Conservation (phyloP, 2,113 vertebrate species). For the Zosterops pallidus region DNA sequence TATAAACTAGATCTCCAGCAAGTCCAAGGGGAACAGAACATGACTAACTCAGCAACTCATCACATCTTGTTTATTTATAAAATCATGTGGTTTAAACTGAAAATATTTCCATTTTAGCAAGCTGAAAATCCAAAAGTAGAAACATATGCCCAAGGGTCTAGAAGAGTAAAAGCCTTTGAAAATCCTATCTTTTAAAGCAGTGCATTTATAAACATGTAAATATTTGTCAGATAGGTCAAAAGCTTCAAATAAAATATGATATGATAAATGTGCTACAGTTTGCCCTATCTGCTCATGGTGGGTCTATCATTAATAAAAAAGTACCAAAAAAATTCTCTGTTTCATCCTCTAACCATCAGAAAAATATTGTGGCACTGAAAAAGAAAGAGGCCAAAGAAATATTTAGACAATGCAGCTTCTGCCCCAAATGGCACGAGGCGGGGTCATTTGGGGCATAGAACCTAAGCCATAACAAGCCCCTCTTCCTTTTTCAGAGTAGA, state of each 20-base stretch:
- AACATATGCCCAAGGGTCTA: not conserved
- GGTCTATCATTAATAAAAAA: not conserved
- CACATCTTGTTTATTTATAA: constrained; percentile 17
- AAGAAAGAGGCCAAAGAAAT: not conserved
- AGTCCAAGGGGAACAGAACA: not conserved
- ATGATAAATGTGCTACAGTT: not conserved
- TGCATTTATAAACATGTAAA: not conserved
- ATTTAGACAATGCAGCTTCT: not conserved
- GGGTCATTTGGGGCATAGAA: accelerated
- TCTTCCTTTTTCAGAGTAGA: not conserved
- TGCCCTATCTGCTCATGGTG: not conserved
- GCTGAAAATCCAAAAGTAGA: not conserved
- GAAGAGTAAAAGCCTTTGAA: not conserved
- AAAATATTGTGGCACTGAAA: not conserved
- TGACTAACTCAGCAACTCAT: not conserved
- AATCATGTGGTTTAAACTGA: not conserved
- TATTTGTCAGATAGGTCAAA: not conserved
- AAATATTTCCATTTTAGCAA: not conserved
- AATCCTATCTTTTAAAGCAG: not conserved
- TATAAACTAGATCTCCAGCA: not conserved
- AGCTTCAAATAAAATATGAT: not conserved
- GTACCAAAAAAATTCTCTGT: not conserved
- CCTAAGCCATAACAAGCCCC: not conserved
- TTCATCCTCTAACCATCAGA: not conserved
- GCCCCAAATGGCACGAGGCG: not conserved